Base-by-base conservation (phyloP, 2,113 vertebrate genomes). In the Alexandromys fortis region DNA sequence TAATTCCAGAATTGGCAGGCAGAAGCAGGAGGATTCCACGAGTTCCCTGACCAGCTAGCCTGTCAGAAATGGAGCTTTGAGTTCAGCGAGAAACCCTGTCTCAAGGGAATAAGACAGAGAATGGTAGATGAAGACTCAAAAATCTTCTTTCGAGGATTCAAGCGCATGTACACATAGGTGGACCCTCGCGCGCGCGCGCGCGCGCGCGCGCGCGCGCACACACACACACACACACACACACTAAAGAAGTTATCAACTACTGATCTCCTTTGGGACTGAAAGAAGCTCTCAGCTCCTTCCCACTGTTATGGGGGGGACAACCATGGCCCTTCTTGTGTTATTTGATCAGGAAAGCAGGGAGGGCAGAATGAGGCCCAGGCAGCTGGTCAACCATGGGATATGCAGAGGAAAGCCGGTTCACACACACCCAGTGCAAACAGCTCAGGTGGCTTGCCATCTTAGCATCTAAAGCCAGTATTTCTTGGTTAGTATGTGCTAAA, bases 241-340 rank as follows among this genome's bases (percentile, higher is more conserved):
- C 33, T 38, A 28, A 83, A 82, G 52, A 61, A 65, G 26, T 86
- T 49, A 49, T 49, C 45, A 85, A 90, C 28, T 28, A 7, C 10
- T 67, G 11, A 3, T 96, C 33, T 76, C 42, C 45, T 77, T 92
- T 49, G 49, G 58, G 26, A 88, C 33, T 35, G 65, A n/a, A 73
- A 61, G n/a, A 88, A 45, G 91, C 93, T 77, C 52, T 90, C 55
- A 21, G 77, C 38, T 94, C 79, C 52, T 90, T 91, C 55, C 49
- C 94, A 26, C n/a, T 81, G 35, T 49, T 89, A 65, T 19, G 63
- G 55, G n/a, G n/a, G n/a, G 16, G 70, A 38, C 28, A 22, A 68
- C 22, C 13, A 11, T 65, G 38, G 61, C 49, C 11, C 22, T 81
- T 76, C 24, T 67, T 65, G 19, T 70, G 55, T 42, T 90, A 91